Percentiles rank a stretch among this genome's conserved stretches.
These are phyloP conservation scores for Pangasius sanitwongsei DNA, from an alignment of 2,797 vertebrate species.

Conservation along the genomic window DNA sequence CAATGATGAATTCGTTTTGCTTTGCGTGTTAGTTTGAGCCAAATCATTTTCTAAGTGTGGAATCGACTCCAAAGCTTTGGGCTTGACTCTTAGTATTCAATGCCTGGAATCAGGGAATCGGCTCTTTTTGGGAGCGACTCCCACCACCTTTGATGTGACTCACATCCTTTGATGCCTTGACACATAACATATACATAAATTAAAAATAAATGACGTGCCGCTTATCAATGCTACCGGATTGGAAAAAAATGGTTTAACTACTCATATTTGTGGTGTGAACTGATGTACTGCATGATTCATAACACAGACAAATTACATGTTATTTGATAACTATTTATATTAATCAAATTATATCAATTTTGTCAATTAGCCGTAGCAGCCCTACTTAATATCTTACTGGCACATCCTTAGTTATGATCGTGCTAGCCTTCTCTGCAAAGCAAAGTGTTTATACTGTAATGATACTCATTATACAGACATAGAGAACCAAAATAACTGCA, in stretches of 20 bases:
- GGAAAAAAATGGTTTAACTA: neutral
- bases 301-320: neutral
- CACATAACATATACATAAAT: no score
- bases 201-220: neutral
- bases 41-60: neutral
- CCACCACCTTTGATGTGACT: neutral
- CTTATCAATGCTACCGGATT: neutral
- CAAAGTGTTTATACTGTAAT: slow-evolving; percentile 1
- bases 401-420: neutral
- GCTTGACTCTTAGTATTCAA: neutral
- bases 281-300: neutral
- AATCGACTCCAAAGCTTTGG: neutral
- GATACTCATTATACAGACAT: neutral
- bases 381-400: neutral
- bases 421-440: neutral
- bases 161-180: no score
- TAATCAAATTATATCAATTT: neutral
- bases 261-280: neutral
- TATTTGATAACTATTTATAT: neutral
- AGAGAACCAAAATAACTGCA: slow-evolving; percentile 1
- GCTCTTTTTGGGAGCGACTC: neutral
- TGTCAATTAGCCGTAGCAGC: neutral
- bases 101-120: neutral
- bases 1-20: neutral
- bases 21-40: neutral